phyloP scores from a whole-genome alignment of 2,888 invertebrate genomes.

The Troglohyphantes excavatus region DNA sequence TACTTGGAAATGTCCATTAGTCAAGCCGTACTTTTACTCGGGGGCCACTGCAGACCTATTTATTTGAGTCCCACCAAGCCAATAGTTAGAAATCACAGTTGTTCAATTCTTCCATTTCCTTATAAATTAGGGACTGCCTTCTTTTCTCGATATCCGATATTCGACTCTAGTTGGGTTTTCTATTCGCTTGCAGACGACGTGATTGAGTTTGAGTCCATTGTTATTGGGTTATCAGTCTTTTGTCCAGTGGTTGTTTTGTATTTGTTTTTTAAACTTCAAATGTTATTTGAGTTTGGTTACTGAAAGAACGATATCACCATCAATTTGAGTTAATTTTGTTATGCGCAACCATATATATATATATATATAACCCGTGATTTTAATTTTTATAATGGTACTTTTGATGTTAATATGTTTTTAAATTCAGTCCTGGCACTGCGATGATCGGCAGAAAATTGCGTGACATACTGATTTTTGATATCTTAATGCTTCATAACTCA shows the following conservation, averaged over 20 bases:
- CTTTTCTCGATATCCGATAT: slow-evolving; percentile 1
- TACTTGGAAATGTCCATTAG: slow-evolving; percentile 6
- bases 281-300: no score
- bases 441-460: no score
- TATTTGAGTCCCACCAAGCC: neutral
- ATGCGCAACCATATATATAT: no score
- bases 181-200: neutral
- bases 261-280: no score
- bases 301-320: no score
- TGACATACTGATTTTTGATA: no score
- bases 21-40: neutral
- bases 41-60: neutral
- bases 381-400: no score
- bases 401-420: no score
- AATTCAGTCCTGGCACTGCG: no score
- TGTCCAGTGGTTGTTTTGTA: neutral
- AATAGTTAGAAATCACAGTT: slow-evolving; percentile 6
- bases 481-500: no score
- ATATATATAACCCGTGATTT: no score
- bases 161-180: neutral
- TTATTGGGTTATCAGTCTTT: neutral
- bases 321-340: no score
- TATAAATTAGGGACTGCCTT: neutral
- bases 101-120: slow-evolving; percentile 9
- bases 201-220: neutral